Percentiles rank a stretch among this genome's conserved stretches.
phyloP scores from a whole-genome alignment of 1,140 invertebrate species.

The Saxidomus purpurata region DNA sequence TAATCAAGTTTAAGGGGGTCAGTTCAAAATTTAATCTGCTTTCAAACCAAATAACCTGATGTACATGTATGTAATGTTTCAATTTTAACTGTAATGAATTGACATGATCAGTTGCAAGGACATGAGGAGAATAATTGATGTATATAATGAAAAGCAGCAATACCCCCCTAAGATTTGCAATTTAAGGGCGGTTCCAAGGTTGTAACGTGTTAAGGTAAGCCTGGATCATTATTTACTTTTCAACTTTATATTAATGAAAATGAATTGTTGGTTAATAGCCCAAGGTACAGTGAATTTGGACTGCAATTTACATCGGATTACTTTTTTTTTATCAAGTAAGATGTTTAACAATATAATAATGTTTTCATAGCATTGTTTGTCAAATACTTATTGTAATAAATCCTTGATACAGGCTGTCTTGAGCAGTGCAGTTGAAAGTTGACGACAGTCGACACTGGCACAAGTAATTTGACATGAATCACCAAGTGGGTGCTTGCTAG shows the following conservation, averaged over 20 bases:
- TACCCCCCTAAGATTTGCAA: neutral
- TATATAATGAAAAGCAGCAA: conserved; percentile 13
- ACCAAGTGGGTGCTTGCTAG: too few species aligned
- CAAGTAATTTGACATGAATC: too few species aligned
- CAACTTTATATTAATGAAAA: neutral
- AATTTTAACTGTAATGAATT: neutral
- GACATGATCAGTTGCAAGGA: conserved; percentile 19
- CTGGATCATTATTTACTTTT: neutral
- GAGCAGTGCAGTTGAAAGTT: neutral
- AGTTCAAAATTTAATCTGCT: neutral
- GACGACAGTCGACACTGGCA: too few species aligned
- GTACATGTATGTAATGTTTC: neutral
- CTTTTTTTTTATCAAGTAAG: neutral
- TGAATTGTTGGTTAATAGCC: neutral
- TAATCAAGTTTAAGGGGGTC: neutral
- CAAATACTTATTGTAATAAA: neutral
- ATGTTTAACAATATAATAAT: neutral
- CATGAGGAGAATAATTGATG: conserved; percentile 27
- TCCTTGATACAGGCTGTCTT: neutral
- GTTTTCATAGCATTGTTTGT: neutral
- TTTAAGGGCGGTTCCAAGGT: conserved; percentile 35
- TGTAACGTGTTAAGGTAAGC: conserved; percentile 15
- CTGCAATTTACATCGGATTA: neutral
- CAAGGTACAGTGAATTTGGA: neutral
- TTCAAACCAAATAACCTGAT: conserved; percentile 28